Base-by-base conservation (phyloP, 2,113 vertebrate species). In the Neogale vison region DNA sequence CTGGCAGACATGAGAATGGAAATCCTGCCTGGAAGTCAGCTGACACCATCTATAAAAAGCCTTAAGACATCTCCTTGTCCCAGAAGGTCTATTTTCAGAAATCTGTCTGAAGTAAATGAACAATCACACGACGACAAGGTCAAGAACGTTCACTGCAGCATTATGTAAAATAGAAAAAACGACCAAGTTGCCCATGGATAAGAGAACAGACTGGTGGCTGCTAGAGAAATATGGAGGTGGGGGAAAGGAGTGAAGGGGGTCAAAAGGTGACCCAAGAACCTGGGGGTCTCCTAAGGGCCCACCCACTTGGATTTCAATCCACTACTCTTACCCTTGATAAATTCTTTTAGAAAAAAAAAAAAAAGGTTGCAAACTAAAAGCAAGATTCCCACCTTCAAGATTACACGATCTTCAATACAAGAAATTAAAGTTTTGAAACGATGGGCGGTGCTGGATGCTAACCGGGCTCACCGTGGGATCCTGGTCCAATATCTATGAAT, bases 41-140 rank as follows among this genome's bases (percentile, higher is more conserved):
- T 83, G 74, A 90, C 77, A 55, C 80, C 6, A 55, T n/a, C 76
- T 90, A 88, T 87, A 80, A 96, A 92, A 93, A 88, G 76, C 61
- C 39, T 36, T 74, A 31, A 31, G 42, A 83, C 31, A 79, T n/a
- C 67, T 24, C 74, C 67, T 76, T 67, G 31, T 34, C 45, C 55
- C 3, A 4, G 11, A 63, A 89, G 29, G 29, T 69, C 74, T 90
- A 47, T 80, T 90, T 96, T 83, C 61, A 80, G 69, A 95, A 83
- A 57, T 61, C 10, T 69, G 31, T 50, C 71, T 93, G 81, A 86
- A 83, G 92, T 45, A 55, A 77, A 20, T 50, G 67, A 97, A 59
- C 34, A 93, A 84, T 50, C 90, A 71, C 71, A 93, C 6, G 61
- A 55, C 21, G 61, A 80, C 42, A 80, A 95, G 80, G 80, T 69